Evolutionary conservation across 2,113 vertebrate genomes (phyloP), one percentile per base, ranked within the genome.

Genomic region (Girardinichthys multiradiatus): DNA sequence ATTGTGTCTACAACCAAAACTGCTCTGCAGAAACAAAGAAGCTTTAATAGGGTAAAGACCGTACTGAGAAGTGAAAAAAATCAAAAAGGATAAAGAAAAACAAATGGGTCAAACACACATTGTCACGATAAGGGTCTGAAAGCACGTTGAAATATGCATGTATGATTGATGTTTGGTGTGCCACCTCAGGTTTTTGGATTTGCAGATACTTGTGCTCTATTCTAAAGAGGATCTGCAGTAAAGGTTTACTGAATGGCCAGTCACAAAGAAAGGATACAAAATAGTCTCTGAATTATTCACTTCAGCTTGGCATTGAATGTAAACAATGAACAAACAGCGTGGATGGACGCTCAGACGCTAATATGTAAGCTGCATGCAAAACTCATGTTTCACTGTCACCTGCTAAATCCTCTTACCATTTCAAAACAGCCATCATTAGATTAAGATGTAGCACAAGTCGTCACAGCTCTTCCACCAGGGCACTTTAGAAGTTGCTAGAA

Each of bases 21-120:
- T 74, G 82, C 82, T 86, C 64, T 73, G 73, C 83, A 70, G 76
- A 86, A 85, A 82, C 78, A 87, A 74, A 65, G 68, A 86, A 74
- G 83, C 83, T 78, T 74, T 91, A 90, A 92, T 83, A 75, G 89
- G 86, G 91, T 90, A 89, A 93, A 91, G 83, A 89, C 85, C 88
- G 80, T 79, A 74, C 87, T 81, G 86, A 77, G 76, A 87, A 72
- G 72, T 61, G 72, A 77, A 74, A 72, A 72, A 61, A 31, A 24
- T 62, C 26, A 57, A 27, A 77, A 62, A 30, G 69, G 11, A 62
- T 68, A 58, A 33, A 45, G 65, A 60, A 29, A 60, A 64, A 61
- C 45, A 7, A 57, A 15, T 27, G 28, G 59, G 48, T 54, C n/a
- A 24, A 59, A 77, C 70, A 27, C 70, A 57, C 64, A 62, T 19